Evolutionary conservation across 2,113 vertebrate species (phyloP).

Genomic region (Tautogolabrus adspersus): DNA sequence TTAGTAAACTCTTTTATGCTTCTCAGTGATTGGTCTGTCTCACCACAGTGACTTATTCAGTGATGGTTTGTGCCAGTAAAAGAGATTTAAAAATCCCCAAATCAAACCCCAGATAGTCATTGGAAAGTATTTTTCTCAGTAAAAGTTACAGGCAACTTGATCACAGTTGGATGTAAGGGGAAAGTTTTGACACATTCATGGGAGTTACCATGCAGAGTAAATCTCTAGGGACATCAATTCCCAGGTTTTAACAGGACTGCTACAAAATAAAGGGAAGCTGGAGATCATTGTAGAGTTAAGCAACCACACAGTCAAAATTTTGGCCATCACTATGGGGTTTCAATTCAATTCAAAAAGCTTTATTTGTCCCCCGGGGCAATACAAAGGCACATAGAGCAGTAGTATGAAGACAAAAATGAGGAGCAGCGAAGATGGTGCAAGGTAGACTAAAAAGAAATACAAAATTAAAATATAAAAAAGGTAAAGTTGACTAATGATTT

Average conservation of each 20-base stretch:
- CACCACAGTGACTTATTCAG: conserved; percentile 60
- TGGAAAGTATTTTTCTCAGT: conserved; percentile 62
- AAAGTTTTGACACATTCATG: conserved; percentile 48
- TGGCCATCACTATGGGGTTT: conserved; percentile 14
- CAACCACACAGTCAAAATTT: conserved; percentile 40
- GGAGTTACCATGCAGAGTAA: conserved; percentile 38
- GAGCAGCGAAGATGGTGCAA: too few species aligned
- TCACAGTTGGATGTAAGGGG: conserved; percentile 40
- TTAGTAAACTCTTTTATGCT: conserved; percentile 31
- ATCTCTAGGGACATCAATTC: conserved; percentile 36
- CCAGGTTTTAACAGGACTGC: conserved; percentile 44
- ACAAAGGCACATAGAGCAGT: too few species aligned
- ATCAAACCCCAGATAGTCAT: conserved; percentile 39
- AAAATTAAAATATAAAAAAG: too few species aligned
- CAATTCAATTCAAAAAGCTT: too few species aligned
- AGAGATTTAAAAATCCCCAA: conserved; percentile 45
- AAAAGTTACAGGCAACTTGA: conserved; percentile 57
- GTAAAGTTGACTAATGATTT: too few species aligned
- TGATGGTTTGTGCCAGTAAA: conserved; percentile 52
- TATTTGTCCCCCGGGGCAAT: too few species aligned
- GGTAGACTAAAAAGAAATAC: too few species aligned
- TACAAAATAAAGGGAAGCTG: conserved; percentile 52
- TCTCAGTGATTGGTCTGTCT: conserved; percentile 14
- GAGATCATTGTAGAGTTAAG: conserved; percentile 55
- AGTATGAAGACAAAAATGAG: too few species aligned